Evolutionary conservation across 2,888 invertebrate species (phyloP).

Genomic region (Leucophenga montana): DNA sequence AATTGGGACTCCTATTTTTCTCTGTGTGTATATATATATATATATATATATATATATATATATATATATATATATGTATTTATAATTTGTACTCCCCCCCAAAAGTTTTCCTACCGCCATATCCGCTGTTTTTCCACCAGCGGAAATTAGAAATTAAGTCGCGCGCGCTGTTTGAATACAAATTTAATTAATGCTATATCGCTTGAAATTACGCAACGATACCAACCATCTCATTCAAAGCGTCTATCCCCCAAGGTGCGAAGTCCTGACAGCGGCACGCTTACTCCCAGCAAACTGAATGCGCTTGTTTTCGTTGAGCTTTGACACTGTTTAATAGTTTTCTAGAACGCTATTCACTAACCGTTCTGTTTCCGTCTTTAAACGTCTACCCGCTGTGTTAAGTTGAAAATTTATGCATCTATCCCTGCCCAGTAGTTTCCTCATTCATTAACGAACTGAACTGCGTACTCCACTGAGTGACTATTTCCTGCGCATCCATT

Average conservation of each 20-base stretch:
- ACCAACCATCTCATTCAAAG: not conserved
- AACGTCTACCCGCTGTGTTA: conserved; percentile 23
- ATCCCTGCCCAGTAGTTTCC: not conserved
- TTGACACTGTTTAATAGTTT: conserved; percentile 64
- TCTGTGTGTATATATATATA: no score
- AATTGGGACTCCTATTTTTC: no score
- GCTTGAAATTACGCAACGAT: conserved; percentile 56
- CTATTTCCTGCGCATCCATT: conserved; percentile 5
- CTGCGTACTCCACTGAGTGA: not conserved
- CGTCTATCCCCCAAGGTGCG: not conserved
- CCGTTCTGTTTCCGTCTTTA: conserved; percentile 61
- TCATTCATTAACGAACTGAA: not conserved
- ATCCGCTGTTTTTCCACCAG: conserved; percentile 34
- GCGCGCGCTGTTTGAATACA: conserved; percentile 67
- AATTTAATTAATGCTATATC: conserved; percentile 67
- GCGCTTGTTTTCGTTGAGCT: conserved; percentile 49
- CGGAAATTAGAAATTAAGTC: conserved; percentile 66
- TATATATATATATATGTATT: no score
- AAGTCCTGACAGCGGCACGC: not conserved
- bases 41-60: no score
- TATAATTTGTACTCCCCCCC: conserved; percentile 58
- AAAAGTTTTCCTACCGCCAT: conserved; percentile 36
- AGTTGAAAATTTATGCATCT: not conserved
- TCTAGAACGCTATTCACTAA: conserved; percentile 55
- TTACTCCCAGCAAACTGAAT: not conserved